Evolutionary conservation across 1,140 invertebrate genomes (phyloP).

Genomic region (Sipha flava): DNA sequence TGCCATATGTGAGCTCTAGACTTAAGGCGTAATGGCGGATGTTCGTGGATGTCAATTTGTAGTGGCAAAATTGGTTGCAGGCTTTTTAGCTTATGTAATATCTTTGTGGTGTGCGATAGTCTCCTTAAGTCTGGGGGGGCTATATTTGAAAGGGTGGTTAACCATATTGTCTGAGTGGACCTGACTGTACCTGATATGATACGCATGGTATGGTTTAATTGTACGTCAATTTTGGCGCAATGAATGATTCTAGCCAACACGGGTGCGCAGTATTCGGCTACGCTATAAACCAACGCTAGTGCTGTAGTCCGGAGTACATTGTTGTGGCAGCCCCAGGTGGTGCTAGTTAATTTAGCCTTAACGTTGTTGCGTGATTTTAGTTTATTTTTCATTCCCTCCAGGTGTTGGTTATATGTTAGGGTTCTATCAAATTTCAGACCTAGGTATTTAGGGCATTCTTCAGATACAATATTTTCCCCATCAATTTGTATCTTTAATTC

Average conservation of each 20-base stretch:
- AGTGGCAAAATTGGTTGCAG: not conserved
- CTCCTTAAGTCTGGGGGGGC: not conserved
- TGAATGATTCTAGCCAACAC: not conserved
- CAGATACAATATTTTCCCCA: not conserved
- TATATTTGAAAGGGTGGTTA: not conserved
- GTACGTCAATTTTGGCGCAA: not conserved
- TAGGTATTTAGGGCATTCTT: not conserved
- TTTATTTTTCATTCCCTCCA: not conserved
- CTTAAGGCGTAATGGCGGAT: not conserved
- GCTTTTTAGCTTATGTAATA: not conserved
- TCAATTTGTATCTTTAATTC: not conserved
- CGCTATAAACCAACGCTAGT: not conserved
- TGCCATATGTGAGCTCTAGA: not conserved
- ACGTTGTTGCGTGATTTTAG: not conserved
- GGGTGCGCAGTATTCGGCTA: not conserved
- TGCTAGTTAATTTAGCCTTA: not conserved
- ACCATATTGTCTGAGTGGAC: not conserved
- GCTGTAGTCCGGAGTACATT: not conserved
- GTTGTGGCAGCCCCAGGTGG: not conserved
- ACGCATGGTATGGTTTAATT: not conserved
- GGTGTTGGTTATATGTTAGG: not conserved
- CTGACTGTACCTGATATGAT: constrained; percentile 8
- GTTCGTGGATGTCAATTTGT: not conserved
- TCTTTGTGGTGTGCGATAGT: not conserved
- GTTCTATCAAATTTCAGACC: not conserved